Percentiles rank a stretch among this genome's conserved stretches.
phyloP scores from a whole-genome alignment of 2,888 invertebrate genomes.

The Lasiommata megera region DNA sequence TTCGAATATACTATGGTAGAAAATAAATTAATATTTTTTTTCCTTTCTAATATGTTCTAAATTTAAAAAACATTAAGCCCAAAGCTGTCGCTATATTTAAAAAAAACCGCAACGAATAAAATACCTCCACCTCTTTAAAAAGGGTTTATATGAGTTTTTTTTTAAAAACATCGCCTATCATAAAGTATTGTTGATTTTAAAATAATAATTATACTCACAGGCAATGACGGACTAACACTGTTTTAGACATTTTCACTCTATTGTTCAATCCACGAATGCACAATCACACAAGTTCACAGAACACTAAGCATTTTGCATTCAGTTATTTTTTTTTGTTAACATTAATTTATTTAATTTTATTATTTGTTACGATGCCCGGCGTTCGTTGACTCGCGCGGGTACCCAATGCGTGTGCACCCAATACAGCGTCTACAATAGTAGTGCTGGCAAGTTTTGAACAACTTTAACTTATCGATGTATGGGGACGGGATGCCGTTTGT shows the following conservation, averaged over 20 bases:
- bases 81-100: too few relatives aligned
- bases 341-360: conserved; percentile 7
- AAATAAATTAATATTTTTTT: neutral
- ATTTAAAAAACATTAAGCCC: conserved; percentile 5
- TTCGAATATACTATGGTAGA: neutral
- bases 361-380: conserved; percentile 18
- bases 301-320: conserved; percentile 24
- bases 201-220: conserved; percentile 49
- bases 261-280: conserved; percentile 19
- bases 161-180: too few relatives aligned
- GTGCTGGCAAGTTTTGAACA: conserved; percentile 21
- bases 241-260: conserved; percentile 40
- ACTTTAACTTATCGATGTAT: conserved; percentile 14
- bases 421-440: conserved; percentile 22
- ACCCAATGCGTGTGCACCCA: conserved; percentile 23
- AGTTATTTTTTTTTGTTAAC: conserved; percentile 16
- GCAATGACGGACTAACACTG: conserved; percentile 41
- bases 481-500: conserved; percentile 8
- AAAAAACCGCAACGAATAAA: too few relatives aligned
- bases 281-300: conserved; percentile 18
- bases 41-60: neutral
- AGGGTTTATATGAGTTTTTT: too few relatives aligned
- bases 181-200: too few relatives aligned
- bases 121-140: too few relatives aligned
- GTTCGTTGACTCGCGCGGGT: conserved; percentile 20